Conservation (phyloP, 1,140 invertebrate genomes). For the Littorina saxatilis region DNA sequence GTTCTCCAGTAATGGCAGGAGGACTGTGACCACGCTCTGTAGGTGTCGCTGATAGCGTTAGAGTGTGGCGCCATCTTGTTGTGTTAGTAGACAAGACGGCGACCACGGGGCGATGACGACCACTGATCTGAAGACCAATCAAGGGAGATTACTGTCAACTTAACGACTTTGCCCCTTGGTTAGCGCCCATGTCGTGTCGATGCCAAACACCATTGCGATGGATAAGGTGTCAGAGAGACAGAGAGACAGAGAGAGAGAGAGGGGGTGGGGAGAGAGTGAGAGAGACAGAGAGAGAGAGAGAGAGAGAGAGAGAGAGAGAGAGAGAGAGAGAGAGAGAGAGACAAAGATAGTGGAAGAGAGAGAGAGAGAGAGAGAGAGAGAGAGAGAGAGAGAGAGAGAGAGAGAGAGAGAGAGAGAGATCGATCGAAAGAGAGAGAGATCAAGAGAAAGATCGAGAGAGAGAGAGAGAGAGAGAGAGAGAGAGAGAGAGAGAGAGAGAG, state of each 20-base stretch:
- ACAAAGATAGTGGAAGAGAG: slow-evolving; percentile 1
- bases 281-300: neutral
- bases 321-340: neutral
- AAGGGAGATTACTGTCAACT: no score
- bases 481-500: neutral
- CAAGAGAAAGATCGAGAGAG: slow-evolving; percentile 14
- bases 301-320: neutral
- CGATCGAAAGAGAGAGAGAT: neutral
- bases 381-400: slow-evolving; percentile 6
- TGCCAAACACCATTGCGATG: neutral
- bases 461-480: slow-evolving; percentile 17
- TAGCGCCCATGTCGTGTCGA: no score
- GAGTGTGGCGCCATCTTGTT: no score
- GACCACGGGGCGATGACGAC: no score
- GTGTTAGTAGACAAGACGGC: no score
- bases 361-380: slow-evolving; percentile 11
- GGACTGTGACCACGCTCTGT: no score
- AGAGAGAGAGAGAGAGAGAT: slow-evolving; percentile 16
- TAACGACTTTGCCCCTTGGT: no score
- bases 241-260: slow-evolving; percentile 15
- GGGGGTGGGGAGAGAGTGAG: neutral
- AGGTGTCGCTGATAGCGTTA: no score
- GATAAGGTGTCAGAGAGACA: neutral
- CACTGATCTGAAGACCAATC: no score
- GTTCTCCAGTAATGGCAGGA: no score